Percentiles rank a stretch among this genome's conserved stretches.
phyloP scores from a whole-genome alignment of 2,113 vertebrate species.

The Piprites chloris region DNA sequence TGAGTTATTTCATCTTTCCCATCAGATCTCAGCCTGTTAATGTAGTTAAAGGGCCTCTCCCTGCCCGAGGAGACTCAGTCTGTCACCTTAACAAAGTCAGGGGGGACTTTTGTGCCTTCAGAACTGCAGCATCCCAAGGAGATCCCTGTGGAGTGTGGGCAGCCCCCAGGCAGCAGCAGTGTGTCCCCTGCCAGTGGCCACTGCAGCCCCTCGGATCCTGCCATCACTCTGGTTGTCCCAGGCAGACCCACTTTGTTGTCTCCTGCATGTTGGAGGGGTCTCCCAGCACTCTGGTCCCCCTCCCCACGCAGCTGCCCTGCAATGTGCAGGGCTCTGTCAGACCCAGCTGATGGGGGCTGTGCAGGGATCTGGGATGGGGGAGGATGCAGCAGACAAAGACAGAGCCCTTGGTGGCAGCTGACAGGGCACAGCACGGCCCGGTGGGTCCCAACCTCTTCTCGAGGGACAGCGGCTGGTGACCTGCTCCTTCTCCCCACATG shows the following conservation, averaged over 20 bases:
- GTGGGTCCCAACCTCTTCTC: neutral
- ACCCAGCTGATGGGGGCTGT: rapidly evolving
- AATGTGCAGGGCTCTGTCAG: rapidly evolving
- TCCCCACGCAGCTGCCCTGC: rapidly evolving
- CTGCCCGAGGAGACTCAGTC: conserved; percentile 35
- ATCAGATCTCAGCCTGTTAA: conserved; percentile 75
- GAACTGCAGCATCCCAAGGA: neutral
- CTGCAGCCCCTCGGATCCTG: rapidly evolving
- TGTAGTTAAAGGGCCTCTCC: conserved; percentile 52
- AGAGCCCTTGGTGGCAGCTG: neutral
- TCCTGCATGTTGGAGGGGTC: neutral
- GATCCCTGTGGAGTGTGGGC: rapidly evolving
- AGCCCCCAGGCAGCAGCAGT: neutral
- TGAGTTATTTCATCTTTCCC: conserved; percentile 63
- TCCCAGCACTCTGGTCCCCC: neutral
- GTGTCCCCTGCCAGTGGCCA: neutral
- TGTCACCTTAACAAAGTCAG: conserved; percentile 25
- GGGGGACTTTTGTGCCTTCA: neutral
- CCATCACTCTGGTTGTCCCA: rapidly evolving
- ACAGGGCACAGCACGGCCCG: neutral
- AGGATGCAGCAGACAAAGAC: rapidly evolving
- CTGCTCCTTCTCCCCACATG: neutral
- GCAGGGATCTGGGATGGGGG: neutral
- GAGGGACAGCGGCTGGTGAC: neutral
- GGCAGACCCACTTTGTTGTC: rapidly evolving